phyloP scores from a whole-genome alignment of 2,113 vertebrate genomes.

The Scortum barcoo region DNA sequence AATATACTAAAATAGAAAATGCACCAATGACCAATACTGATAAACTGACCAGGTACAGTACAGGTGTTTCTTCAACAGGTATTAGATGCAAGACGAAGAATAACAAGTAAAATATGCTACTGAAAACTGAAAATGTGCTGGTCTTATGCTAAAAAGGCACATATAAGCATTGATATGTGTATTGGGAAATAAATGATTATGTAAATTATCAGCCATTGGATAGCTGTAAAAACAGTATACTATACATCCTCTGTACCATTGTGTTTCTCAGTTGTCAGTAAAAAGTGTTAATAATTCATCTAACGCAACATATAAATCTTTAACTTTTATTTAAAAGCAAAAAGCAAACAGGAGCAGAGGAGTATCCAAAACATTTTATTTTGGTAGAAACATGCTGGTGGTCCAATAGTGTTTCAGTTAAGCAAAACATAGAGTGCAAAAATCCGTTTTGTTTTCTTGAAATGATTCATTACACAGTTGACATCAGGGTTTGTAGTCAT shows the following conservation, averaged over 20 bases:
- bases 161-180: not conserved
- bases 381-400: not conserved
- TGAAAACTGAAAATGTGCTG: not conserved
- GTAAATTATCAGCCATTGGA: not conserved
- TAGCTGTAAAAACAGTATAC: not conserved
- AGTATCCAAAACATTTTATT: slow-evolving; percentile 25
- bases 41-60: not conserved
- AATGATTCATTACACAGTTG: not conserved
- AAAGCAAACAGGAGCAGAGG: not conserved
- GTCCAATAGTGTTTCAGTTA: not conserved
- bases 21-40: not conserved
- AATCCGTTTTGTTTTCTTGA: not conserved
- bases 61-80: not conserved
- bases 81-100: not conserved
- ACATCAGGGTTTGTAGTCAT: not conserved
- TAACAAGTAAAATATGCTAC: not conserved
- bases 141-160: not conserved
- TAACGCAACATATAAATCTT: not conserved
- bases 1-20: not conserved
- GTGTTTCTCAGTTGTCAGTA: not conserved
- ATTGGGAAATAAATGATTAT: not conserved
- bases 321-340: not conserved
- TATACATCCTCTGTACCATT: not conserved
- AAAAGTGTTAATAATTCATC: not conserved
- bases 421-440: not conserved